Evolutionary conservation across 2,888 invertebrate genomes (phyloP).

Genomic region (Rhogogaster chlorosoma): DNA sequence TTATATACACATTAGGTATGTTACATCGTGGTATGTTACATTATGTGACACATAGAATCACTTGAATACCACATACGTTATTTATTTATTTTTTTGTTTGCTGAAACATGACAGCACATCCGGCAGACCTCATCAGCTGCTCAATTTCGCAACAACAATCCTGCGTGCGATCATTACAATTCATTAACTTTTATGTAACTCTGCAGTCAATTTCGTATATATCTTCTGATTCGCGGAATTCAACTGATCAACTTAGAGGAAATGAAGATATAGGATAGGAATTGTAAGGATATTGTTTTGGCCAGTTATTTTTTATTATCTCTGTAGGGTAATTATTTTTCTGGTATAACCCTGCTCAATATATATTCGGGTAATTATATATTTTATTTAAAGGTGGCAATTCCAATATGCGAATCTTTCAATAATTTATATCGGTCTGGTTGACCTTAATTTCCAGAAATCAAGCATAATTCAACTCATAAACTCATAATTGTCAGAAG

Average conservation of each 20-base stretch:
- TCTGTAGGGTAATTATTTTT: neutral
- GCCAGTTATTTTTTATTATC: neutral
- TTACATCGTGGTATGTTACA: neutral
- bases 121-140: slow-evolving; percentile 3
- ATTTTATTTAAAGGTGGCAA: neutral
- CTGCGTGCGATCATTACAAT: slow-evolving; percentile 23
- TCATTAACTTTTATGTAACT: neutral
- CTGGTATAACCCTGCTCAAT: neutral
- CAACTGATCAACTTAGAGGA: neutral
- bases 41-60: neutral
- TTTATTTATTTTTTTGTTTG: too few species aligned
- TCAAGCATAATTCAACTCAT: neutral
- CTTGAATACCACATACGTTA: neutral
- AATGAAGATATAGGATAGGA: neutral
- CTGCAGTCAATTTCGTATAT: neutral
- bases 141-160: slow-evolving; percentile 22
- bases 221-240: neutral
- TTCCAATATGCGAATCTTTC: neutral
- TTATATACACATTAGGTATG: neutral
- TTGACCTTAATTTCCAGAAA: neutral
- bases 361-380: neutral
- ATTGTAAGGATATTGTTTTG: neutral
- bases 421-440: neutral
- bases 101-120: slow-evolving; percentile 31
- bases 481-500: neutral